Conservation (phyloP, 2,113 vertebrate genomes). For the Felis catus region F.catus_Fca126_mat1.0 CM031420.1:15840501-15841000, state of each 20-base stretch:
- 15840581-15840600: neutral
- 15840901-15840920: neutral
- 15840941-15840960: neutral
- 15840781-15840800: neutral
- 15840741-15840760: neutral
- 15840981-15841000: neutral
- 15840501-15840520: neutral
- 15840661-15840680: neutral
- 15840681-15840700: neutral
- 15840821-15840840: neutral
- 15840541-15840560: neutral
- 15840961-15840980: neutral
- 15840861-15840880: neutral
- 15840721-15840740: neutral
- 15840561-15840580: neutral
- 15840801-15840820: neutral
- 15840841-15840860: neutral
- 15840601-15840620: neutral
- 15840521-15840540: neutral
- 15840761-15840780: neutral
- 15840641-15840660: neutral
- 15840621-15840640: neutral
- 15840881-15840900: neutral
- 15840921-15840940: neutral
- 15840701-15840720: neutral